These are phyloP conservation scores for Xyliphius kryptos DNA, from an alignment of 2,113 vertebrate species.

Conservation along the genomic window DNA sequence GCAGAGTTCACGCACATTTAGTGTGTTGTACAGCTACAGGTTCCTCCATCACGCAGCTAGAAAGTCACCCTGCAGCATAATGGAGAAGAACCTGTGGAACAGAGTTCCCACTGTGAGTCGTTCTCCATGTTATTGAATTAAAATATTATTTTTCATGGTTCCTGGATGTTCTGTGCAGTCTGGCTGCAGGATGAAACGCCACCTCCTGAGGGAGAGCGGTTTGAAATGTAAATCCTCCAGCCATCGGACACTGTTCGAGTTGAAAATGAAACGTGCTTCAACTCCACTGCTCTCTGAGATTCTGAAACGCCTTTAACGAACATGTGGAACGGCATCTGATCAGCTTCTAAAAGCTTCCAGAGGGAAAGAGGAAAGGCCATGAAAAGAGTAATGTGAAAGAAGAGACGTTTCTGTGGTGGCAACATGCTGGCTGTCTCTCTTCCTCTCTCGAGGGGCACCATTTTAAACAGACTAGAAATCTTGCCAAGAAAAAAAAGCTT, in stretches of 20 bases:
- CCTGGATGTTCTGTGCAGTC: background rate
- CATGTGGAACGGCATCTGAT: background rate
- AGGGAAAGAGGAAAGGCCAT: background rate
- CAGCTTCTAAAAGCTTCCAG: slow-evolving; percentile 6
- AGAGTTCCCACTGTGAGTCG: too few species aligned
- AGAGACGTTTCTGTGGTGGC: slow-evolving; percentile 29
- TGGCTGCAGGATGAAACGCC: slow-evolving; percentile 3
- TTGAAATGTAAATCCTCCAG: background rate
- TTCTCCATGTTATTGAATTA: too few species aligned
- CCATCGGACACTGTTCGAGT: background rate
- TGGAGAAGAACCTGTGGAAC: too few species aligned
- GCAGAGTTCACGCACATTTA: too few species aligned
- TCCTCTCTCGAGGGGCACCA: slow-evolving; percentile 59
- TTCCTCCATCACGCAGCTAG: too few species aligned
- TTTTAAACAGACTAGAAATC: slow-evolving; percentile 71
- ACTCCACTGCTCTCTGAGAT: slow-evolving; percentile 2
- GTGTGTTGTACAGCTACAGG: too few species aligned
- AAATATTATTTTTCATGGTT: too few species aligned
- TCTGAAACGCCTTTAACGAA: slow-evolving; percentile 5
- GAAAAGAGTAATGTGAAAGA: background rate
- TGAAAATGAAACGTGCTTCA: slow-evolving; percentile 11
- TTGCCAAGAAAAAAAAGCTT: slow-evolving; percentile 62
- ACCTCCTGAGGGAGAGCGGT: background rate
- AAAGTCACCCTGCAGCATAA: too few species aligned
- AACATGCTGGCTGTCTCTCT: slow-evolving; percentile 52